Evolutionary conservation across 1,140 invertebrate species (phyloP).

Genomic region (Alviniconcha marisindica): DNA sequence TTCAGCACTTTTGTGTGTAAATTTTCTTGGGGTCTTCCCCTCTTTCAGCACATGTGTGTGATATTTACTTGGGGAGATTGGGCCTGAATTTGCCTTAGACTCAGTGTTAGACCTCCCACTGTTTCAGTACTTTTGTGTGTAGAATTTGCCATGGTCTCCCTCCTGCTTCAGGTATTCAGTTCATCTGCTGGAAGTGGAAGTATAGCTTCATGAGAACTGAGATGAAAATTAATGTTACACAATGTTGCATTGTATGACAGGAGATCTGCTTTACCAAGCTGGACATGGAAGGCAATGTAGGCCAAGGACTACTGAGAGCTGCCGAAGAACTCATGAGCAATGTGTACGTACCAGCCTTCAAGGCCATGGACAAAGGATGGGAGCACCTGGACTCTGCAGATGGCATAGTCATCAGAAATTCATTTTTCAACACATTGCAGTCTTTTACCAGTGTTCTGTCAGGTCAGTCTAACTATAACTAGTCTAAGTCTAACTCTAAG

Average conservation of each 20-base stretch:
- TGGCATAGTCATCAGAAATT: conserved; percentile 74
- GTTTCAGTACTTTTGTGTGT: too few species aligned
- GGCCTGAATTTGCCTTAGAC: too few species aligned
- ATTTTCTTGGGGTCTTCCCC: too few species aligned
- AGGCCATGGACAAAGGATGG: conserved; percentile 73
- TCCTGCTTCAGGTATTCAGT: too few species aligned
- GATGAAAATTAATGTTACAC: too few species aligned
- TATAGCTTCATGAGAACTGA: too few species aligned
- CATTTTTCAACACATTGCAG: conserved; percentile 73
- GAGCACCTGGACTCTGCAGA: conserved; percentile 77
- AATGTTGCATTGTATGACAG: conserved; percentile 61
- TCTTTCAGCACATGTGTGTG: too few species aligned
- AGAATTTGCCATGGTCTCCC: too few species aligned
- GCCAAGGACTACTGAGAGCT: conserved; percentile 85
- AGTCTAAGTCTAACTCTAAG: not conserved
- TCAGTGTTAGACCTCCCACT: too few species aligned
- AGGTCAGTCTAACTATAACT: conserved; percentile 49
- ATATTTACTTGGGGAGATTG: too few species aligned
- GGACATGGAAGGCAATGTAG: conserved; percentile 78
- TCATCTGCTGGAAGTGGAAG: too few species aligned
- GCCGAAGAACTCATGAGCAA: conserved; percentile 90
- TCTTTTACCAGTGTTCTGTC: conserved; percentile 74
- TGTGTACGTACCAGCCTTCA: conserved; percentile 83
- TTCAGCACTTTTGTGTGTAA: too few species aligned
- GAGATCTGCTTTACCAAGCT: conserved; percentile 87